Percentiles rank a stretch among this genome's conserved stretches.
phyloP scores from a whole-genome alignment of 2,113 vertebrate species.

The Rallus limicola region DNA sequence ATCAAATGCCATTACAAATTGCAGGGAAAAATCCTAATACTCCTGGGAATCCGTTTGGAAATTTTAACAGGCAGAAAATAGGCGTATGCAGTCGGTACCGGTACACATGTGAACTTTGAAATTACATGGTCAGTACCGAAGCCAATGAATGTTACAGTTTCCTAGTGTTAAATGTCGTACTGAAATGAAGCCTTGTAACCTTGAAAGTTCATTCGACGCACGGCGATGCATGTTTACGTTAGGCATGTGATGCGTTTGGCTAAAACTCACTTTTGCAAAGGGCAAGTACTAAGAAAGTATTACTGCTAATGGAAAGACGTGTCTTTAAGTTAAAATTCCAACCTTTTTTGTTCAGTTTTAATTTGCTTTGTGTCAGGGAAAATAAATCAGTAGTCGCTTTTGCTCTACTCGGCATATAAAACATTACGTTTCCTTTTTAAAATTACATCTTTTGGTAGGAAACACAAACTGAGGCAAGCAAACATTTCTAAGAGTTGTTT shows the following conservation, averaged over 20 bases:
- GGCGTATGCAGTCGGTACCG: conserved; percentile 46
- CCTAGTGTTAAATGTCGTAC: conserved; percentile 61
- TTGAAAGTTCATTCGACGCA: conserved; percentile 74
- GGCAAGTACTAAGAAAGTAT: conserved; percentile 74
- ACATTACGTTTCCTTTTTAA: conserved; percentile 75
- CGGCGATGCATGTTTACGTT: conserved; percentile 68
- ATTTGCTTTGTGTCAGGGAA: conserved; percentile 81
- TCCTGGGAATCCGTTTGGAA: conserved; percentile 22
- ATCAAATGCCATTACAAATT: conserved; percentile 15
- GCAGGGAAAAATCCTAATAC: conserved; percentile 30
- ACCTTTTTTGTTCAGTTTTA: conserved; percentile 57
- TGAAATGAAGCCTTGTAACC: conserved; percentile 71
- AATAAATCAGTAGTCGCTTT: conserved; percentile 76
- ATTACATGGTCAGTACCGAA: conserved; percentile 59
- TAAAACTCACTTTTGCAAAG: conserved; percentile 64
- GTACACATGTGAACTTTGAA: conserved; percentile 67
- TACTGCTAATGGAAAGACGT: conserved; percentile 62
- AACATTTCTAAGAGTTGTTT: conserved; percentile 80
- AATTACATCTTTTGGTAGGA: conserved; percentile 68
- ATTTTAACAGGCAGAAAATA: conserved; percentile 35
- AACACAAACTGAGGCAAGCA: conserved; percentile 80
- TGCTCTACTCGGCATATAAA: conserved; percentile 74
- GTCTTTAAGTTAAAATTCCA: conserved; percentile 70
- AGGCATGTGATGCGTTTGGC: conserved; percentile 72
- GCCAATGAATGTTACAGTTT: conserved; percentile 58